Evolutionary conservation across 35 echinoderm and acorn worm genomes (phyloP).

Genomic region (Hemicentrotus pulcherrimus): DNA sequence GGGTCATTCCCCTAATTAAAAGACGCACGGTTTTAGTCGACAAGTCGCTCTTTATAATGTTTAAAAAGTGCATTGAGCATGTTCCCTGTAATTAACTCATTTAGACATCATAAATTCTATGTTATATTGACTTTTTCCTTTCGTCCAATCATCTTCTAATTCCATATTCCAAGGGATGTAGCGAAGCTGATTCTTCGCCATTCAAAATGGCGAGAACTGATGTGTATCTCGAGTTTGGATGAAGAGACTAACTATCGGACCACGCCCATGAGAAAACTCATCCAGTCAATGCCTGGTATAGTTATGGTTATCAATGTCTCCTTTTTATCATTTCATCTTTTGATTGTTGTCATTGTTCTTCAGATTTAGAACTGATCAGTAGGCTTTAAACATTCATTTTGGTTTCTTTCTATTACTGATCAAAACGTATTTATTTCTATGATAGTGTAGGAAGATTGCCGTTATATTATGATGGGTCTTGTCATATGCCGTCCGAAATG

Average conservation of each 20-base stretch:
- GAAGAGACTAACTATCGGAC: constrained; percentile 34
- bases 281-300: constrained; percentile 89
- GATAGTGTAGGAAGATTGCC: no score
- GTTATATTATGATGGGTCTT: no score
- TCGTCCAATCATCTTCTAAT: background rate
- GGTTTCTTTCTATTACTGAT: no score
- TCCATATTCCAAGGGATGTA: constrained; percentile 60
- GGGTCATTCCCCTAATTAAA: no score
- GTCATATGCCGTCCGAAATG: no score
- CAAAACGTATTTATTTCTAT: no score
- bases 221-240: constrained; percentile 71
- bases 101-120: background rate
- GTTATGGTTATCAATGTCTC: background rate
- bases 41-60: background rate
- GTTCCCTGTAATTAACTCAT: background rate
- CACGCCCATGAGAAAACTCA: constrained; percentile 94
- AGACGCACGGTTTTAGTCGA: background rate
- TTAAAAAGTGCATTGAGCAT: background rate
- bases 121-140: background rate
- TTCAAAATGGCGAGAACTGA: constrained; percentile 73
- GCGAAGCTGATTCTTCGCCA: constrained; percentile 66
- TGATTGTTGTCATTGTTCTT: no score
- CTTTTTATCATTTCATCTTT: no score
- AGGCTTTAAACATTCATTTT: no score
- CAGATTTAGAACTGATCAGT: no score